These are phyloP conservation scores for Bombycilla garrulus DNA, from an alignment of 2,113 vertebrate species.

Conservation along the genomic window DNA sequence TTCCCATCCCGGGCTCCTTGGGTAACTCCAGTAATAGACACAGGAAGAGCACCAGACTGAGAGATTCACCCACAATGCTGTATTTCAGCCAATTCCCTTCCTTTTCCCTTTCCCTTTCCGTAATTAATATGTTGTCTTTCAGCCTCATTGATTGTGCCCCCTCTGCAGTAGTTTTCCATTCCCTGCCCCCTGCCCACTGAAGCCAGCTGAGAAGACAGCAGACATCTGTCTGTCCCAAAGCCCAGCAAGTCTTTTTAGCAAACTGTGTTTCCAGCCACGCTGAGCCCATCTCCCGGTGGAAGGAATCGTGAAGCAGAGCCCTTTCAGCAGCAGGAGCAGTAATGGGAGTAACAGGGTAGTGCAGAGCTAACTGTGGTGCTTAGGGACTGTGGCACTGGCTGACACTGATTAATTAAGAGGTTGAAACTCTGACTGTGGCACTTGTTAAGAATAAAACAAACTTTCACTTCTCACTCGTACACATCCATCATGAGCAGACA, in stretches of 20 bases:
- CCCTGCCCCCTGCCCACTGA: not conserved
- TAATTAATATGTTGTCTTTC: not conserved
- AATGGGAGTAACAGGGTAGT: not conserved
- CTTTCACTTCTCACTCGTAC: not conserved
- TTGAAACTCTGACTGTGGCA: not conserved
- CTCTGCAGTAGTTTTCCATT: not conserved
- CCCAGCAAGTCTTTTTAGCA: not conserved
- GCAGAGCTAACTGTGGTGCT: not conserved
- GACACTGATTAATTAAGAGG: conserved; percentile 40
- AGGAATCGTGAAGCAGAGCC: not conserved
- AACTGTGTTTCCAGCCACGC: not conserved
- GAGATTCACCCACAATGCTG: not conserved
- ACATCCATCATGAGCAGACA: conserved; percentile 32
- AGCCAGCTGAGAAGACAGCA: not conserved
- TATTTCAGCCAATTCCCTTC: not conserved
- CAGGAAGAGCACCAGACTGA: not conserved
- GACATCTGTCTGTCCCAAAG: not conserved
- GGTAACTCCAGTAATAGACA: not conserved
- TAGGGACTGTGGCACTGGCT: not conserved
- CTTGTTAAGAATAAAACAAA: not conserved
- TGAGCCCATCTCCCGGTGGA: not conserved
- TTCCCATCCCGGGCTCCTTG: not conserved
- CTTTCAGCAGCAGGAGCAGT: not conserved
- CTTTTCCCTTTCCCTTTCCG: fast-evolving
- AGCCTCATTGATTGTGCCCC: not conserved